phyloP scores from a whole-genome alignment of 1,140 invertebrate genomes.

The Zaprionus ornatus region DNA sequence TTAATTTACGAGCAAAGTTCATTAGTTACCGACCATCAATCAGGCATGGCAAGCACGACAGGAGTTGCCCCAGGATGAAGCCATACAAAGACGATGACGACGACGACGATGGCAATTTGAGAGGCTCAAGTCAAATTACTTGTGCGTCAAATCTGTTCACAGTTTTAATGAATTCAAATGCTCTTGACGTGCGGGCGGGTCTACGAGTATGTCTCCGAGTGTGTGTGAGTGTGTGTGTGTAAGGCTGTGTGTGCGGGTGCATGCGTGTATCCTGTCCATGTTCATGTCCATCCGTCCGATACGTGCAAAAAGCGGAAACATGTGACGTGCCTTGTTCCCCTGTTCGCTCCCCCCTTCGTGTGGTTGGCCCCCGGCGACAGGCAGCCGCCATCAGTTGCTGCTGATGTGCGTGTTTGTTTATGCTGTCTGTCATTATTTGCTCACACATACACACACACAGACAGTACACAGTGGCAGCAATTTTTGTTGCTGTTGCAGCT shows the following conservation, averaged over 20 bases:
- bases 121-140: constrained; percentile 43
- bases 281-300: constrained; percentile 44
- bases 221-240: constrained; percentile 1
- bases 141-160: constrained; percentile 48
- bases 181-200: constrained; percentile 22
- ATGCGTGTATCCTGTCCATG: constrained; percentile 42
- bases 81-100: constrained; percentile 1
- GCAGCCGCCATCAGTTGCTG: constrained; percentile 45
- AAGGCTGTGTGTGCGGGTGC: constrained; percentile 15
- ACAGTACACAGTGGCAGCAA: constrained; percentile 9
- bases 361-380: constrained; percentile 64
- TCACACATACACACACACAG: constrained; percentile 38
- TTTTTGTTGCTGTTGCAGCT: constrained; percentile 32
- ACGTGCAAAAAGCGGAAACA: constrained; percentile 77
- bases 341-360: constrained; percentile 9
- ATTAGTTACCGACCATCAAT: constrained; percentile 67
- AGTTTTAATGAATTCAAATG: constrained; percentile 77
- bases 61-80: neutral
- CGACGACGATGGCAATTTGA: constrained; percentile 25
- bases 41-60: constrained; percentile 12
- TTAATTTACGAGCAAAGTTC: constrained; percentile 75
- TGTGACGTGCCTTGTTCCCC: constrained; percentile 63
- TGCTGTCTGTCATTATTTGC: constrained; percentile 79
- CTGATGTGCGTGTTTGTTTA: constrained; percentile 77
- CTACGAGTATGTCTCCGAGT: neutral